Base-by-base conservation (phyloP, 2,113 vertebrate species). In the Hypomesus transpacificus region DNA sequence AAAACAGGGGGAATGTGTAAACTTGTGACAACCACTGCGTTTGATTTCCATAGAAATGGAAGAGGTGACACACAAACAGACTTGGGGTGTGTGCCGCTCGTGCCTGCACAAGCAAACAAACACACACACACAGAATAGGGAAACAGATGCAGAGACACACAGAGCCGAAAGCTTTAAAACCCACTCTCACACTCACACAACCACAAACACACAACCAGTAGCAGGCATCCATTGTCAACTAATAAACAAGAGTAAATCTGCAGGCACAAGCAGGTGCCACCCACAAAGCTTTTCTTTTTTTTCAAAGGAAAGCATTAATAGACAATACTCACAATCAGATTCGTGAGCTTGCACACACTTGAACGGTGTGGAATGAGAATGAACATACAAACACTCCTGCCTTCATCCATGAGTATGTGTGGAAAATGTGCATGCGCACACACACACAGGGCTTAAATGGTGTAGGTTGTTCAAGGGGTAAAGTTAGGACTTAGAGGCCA, bases 1-100 rank as follows among this genome's bases (percentile, higher is more conserved):
- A 87, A 89, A 92, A 91, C 83, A 87, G 86, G 87, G 85, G 84
- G 82, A 89, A 87, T 87, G 87, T 90, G 88, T 86, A 89, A 91
- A 91, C 86, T 88, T 87, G 84, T 84, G 84, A 86, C 81, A 85
- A 86, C 83, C 82, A 78, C 86, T 53, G 78, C 81, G 76, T 90
- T 89, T 86, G 87, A 90, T 88, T 91, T 92, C 85, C 81, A 87
- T 89, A 82, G 84, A 89, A 91, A 90, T 89, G 85, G 85, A 79
- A 75, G 78, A 78, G 80, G 80, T 72, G 79, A 81, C 78, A 84
- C 72, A 71, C 66, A 65, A 31, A 34, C 39, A 46, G 39, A 9
- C 39, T 46, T 46, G 39, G 39, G 39, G 39, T 9, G 39, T 46
- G 39, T 46, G 39, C 39, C 9, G 18, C 39, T 72, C 62, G 77